Conservation (phyloP, 2,797 vertebrate genomes). For the Sphenodon punctatus region DNA sequence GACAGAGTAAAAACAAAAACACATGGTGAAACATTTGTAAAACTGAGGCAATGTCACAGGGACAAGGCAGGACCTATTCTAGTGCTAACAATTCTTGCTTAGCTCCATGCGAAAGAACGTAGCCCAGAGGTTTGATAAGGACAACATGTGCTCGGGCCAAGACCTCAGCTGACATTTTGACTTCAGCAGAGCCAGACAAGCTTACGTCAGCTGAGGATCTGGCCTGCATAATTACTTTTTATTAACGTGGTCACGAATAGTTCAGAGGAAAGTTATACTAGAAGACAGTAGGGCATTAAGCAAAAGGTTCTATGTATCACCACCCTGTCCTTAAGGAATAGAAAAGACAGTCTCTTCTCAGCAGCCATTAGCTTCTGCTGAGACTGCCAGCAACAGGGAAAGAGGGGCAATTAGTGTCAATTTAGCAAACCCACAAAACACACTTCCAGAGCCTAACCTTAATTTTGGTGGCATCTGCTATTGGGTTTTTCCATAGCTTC, state of each 20-base stretch:
- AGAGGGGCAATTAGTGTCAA: too few species aligned
- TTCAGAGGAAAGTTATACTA: neutral
- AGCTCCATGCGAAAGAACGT: neutral
- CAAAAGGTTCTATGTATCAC: neutral
- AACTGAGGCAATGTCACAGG: neutral
- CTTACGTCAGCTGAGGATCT: neutral
- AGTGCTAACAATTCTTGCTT: neutral
- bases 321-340: neutral
- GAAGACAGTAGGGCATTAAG: neutral
- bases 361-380: neutral
- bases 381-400: too few species aligned
- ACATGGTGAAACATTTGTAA: neutral
- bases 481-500: too few species aligned
- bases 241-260: neutral
- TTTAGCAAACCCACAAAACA: too few species aligned
- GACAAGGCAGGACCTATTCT: neutral
- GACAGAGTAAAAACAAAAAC: neutral
- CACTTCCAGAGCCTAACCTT: neutral
- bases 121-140: too few species aligned
- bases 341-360: neutral
- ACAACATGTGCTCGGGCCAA: neutral
- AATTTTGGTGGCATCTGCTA: too few species aligned
- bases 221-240: neutral
- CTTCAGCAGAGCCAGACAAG: neutral
- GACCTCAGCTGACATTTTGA: neutral